phyloP scores from a whole-genome alignment of 1,140 invertebrate genomes.

The Chionoecetes opilio region DNA sequence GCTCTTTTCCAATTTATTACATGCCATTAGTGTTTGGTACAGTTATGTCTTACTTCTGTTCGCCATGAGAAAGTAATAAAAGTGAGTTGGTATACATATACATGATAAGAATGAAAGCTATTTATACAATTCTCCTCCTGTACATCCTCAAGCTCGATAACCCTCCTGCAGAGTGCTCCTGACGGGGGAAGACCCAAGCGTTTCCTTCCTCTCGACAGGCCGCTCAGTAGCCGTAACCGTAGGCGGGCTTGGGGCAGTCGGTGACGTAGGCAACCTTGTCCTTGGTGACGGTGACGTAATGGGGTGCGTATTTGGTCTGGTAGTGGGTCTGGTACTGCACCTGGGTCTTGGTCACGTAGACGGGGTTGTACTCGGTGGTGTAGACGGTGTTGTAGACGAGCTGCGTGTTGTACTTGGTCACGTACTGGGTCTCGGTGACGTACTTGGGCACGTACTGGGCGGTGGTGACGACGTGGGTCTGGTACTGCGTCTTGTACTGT shows the following conservation, averaged over 20 bases:
- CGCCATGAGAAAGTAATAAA: too few relatives aligned
- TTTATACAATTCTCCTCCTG: neutral
- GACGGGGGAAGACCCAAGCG: neutral
- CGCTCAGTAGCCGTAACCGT: conserved; percentile 44
- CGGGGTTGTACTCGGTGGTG: conserved; percentile 56
- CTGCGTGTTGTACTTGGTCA: conserved; percentile 55
- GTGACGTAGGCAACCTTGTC: conserved; percentile 35
- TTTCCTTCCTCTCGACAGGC: neutral
- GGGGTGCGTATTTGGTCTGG: conserved; percentile 61
- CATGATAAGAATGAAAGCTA: neutral
- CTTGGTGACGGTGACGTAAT: conserved; percentile 62
- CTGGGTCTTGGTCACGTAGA: conserved; percentile 49
- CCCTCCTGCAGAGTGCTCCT: neutral
- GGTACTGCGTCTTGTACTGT: conserved; percentile 64
- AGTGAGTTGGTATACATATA: too few relatives aligned
- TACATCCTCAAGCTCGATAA: neutral
- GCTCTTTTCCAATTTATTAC: neutral
- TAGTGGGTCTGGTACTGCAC: conserved; percentile 70
- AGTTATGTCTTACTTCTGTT: neutral
- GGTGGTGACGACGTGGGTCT: conserved; percentile 68
- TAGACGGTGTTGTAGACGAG: conserved; percentile 47
- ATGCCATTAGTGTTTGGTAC: neutral
- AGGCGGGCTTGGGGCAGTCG: conserved; percentile 59
- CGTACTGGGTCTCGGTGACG: conserved; percentile 61
- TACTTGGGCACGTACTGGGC: conserved; percentile 57